phyloP scores from a whole-genome alignment of 2,113 vertebrate genomes.

The Embiotoca jacksoni region DNA sequence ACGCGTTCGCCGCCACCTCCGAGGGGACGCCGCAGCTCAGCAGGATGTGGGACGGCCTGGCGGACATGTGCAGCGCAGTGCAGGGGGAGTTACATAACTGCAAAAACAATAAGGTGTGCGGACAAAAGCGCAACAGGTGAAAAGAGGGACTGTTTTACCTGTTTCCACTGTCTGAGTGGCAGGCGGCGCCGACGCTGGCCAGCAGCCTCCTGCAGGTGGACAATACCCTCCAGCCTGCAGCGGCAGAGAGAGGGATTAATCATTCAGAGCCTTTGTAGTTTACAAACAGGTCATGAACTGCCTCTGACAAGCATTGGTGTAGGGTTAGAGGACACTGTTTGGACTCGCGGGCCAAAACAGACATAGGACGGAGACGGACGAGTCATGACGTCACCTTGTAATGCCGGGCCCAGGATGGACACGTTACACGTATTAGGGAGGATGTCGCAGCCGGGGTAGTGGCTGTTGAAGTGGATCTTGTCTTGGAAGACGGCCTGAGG shows the following conservation, averaged over 20 bases:
- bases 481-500: slow-evolving; percentile 88
- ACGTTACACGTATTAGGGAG: slow-evolving; percentile 96
- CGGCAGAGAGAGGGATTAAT: slow-evolving; percentile 63
- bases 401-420: slow-evolving; percentile 88
- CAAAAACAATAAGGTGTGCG: neutral
- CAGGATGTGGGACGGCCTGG: slow-evolving; percentile 92
- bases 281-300: slow-evolving; percentile 73
- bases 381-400: slow-evolving; percentile 86
- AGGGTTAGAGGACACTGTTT: slow-evolving; percentile 41
- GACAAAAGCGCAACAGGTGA: slow-evolving; percentile 5
- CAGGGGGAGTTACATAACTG: slow-evolving; percentile 1
- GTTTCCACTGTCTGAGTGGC: slow-evolving; percentile 91
- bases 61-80: neutral
- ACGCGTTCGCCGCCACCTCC: slow-evolving; percentile 87
- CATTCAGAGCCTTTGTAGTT: slow-evolving; percentile 68
- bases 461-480: slow-evolving; percentile 89
- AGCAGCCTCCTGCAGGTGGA: slow-evolving; percentile 87
- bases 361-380: slow-evolving; percentile 10
- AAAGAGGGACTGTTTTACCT: slow-evolving; percentile 77
- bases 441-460: slow-evolving; percentile 82
- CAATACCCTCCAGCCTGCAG: slow-evolving; percentile 88
- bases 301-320: slow-evolving; percentile 39
- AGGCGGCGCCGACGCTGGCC: slow-evolving; percentile 94
- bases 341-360: slow-evolving; percentile 11
- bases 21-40: slow-evolving; percentile 89